Evolutionary conservation across 2,797 vertebrate species (phyloP), one percentile per base, ranked within the genome.

Genomic region (Chloroceryle inda): DNA sequence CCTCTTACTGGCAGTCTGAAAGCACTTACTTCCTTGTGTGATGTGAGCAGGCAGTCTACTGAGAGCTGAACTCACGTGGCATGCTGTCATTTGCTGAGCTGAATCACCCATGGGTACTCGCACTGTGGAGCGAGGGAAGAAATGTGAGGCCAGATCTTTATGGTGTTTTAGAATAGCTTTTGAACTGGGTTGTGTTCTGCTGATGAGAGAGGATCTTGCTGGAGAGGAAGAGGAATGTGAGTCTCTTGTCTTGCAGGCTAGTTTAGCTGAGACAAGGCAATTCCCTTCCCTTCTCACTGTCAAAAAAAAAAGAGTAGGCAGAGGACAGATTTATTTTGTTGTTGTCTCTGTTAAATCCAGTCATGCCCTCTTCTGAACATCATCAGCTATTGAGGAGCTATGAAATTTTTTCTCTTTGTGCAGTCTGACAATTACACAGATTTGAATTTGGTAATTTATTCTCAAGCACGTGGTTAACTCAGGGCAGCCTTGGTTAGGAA

Each of bases 391-490:
- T 88, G 45, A 50, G 64, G 53, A 83, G 73, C 35, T 61, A 1
- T 38, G 45, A 42, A 8, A 3, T 33, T 44, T 58, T 19, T 80
- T 40, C 21, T 42, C 17, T 74, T 74, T 0, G 0, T 87, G 74
- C 13, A 13, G 18, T 49, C 50, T 79, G 82, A 29, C 29, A 17
- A 7, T 1, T 45, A 3, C 3, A 13, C 53, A 38, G 40, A 2
- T 23, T 11, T 15, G 31, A 33, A 13, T 37, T 17, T 24, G 49
- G 10, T 35, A 6, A 37, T 71, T 40, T 8, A 17, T 68, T 68
- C 63, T 37, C 27, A 3, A 1, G 20, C 50, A n/a, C 17, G 24
- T 2, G 1, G 33, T 11, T 42, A 21, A 7, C 9, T 7, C 2
- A 2, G n/a, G 68, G 59, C 44, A 73, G 69, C 40, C 74, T 37